Evolutionary conservation across 2,797 vertebrate species (phyloP).

Genomic region (Halcyon smyrnensis): DNA sequence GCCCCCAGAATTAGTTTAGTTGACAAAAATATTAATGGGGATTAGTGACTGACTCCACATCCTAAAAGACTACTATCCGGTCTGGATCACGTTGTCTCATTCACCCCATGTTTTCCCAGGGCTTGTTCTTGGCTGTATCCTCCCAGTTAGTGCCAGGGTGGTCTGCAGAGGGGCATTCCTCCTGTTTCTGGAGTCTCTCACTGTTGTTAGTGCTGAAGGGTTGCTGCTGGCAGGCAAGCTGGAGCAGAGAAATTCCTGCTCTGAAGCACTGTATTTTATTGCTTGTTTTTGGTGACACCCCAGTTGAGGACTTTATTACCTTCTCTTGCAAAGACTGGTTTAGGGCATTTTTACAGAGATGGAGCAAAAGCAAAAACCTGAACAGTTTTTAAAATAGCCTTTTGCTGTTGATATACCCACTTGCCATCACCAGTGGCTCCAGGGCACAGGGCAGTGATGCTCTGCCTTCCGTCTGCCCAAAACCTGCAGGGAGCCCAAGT

Average conservation of each 20-base stretch:
- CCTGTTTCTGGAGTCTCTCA: background rate
- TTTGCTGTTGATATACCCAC: background rate
- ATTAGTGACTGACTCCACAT: background rate
- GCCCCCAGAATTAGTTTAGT: conserved; percentile 1
- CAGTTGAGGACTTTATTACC: rapidly evolving
- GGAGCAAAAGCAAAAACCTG: background rate
- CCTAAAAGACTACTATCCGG: background rate
- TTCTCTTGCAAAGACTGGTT: background rate
- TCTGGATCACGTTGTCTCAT: background rate
- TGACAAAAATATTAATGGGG: conserved; percentile 5
- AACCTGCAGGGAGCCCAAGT: background rate
- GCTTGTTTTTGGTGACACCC: background rate
- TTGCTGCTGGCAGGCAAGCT: background rate
- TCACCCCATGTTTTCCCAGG: rapidly evolving
- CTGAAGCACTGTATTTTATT: background rate
- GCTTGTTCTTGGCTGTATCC: background rate
- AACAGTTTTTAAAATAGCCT: background rate
- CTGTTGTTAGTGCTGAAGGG: background rate
- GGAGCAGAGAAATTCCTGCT: background rate
- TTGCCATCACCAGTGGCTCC: background rate
- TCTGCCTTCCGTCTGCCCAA: background rate
- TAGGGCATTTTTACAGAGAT: background rate
- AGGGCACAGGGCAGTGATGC: rapidly evolving
- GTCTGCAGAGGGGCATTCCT: background rate
- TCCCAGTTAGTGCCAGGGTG: background rate